These are phyloP conservation scores for Argopecten irradians DNA, from an alignment of 1,140 invertebrate genomes.

Conservation along the genomic window DNA sequence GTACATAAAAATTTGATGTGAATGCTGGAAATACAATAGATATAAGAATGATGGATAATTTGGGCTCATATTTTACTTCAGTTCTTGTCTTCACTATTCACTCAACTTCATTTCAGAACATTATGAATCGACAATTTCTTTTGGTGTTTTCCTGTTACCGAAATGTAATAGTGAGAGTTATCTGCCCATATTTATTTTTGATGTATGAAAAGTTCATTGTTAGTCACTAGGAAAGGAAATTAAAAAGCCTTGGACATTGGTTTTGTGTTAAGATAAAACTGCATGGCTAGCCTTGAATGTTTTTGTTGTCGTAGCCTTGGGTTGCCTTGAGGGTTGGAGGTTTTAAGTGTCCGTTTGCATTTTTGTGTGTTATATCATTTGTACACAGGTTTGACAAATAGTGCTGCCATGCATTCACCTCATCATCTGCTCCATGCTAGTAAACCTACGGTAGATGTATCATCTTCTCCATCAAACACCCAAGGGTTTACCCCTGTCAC, in stretches of 20 bases:
- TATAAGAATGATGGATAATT: too few species aligned
- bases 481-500: conserved; percentile 67
- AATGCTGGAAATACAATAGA: too few species aligned
- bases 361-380: conserved; percentile 50
- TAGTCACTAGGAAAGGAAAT: not conserved
- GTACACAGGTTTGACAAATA: conserved; percentile 58
- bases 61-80: too few species aligned
- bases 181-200: not conserved
- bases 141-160: not conserved
- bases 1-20: too few species aligned
- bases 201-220: not conserved
- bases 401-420: conserved; percentile 74
- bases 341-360: conserved; percentile 12
- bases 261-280: not conserved
- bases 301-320: not conserved
- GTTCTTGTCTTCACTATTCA: too few species aligned
- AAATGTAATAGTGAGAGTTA: not conserved
- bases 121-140: too few species aligned
- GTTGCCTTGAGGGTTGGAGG: not conserved
- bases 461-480: conserved; percentile 38
- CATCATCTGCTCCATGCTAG: conserved; percentile 72
- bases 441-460: conserved; percentile 69
- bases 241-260: not conserved
- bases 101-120: too few species aligned
- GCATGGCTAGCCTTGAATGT: conserved; percentile 5